Conservation (phyloP, 2,113 vertebrate genomes). For the Malurus cyaneus region DNA sequence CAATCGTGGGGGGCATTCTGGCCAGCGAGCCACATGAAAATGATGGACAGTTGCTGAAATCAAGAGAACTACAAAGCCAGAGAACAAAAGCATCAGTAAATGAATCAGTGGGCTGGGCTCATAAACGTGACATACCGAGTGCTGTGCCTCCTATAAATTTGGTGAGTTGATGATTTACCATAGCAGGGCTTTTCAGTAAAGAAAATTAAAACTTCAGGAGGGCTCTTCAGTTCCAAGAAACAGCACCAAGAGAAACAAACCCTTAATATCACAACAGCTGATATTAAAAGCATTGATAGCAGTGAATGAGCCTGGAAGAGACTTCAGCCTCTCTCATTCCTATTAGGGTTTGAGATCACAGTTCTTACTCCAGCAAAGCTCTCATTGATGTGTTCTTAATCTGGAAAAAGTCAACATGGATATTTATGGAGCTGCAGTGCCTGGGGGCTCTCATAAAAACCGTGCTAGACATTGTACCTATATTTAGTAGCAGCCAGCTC, state of each 20-base stretch:
- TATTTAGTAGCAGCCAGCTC: conserved; percentile 60
- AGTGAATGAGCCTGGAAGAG: conserved; percentile 53
- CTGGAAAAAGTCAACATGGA: conserved; percentile 61
- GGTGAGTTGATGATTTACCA: conserved; percentile 60
- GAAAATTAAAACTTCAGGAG: conserved; percentile 69
- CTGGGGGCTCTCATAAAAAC: conserved; percentile 55
- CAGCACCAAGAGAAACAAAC: conserved; percentile 51
- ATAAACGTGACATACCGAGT: conserved; percentile 53
- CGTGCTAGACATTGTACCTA: conserved; percentile 55
- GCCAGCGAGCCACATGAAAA: conserved; percentile 54
- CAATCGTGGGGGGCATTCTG: conserved; percentile 50
- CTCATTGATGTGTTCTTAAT: conserved; percentile 60
- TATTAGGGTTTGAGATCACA: conserved; percentile 51
- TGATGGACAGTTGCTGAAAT: conserved; percentile 65
- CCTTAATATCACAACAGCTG: conserved; percentile 57
- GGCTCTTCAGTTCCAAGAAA: conserved; percentile 59
- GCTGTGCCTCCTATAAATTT: conserved; percentile 61
- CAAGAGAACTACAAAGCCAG: conserved; percentile 55
- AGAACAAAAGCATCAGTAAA: conserved; percentile 56
- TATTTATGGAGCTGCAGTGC: conserved; percentile 62
- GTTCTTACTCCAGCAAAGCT: conserved; percentile 45
- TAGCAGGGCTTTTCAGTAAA: conserved; percentile 59
- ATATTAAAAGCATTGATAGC: conserved; percentile 54
- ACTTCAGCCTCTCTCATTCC: conserved; percentile 29
- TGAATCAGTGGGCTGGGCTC: conserved; percentile 57